Conservation (phyloP, 2,888 invertebrate species). For the Elysia crispata region DNA sequence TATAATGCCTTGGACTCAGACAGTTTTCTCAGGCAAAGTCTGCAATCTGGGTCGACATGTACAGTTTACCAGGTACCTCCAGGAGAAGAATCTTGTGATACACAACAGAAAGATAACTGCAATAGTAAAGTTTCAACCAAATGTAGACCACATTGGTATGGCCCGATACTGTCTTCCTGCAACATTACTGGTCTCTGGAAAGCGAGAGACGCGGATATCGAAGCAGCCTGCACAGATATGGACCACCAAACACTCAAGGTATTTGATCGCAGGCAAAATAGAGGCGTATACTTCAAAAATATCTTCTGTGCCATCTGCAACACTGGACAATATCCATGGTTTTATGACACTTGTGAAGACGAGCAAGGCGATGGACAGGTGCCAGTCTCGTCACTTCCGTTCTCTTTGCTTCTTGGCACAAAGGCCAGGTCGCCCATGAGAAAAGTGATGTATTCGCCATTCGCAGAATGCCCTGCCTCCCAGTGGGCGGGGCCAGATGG, state of each 20-base stretch:
- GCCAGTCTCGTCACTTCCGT: not conserved
- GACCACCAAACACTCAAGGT: not conserved
- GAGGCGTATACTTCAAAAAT: constrained; percentile 3
- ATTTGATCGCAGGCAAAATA: not conserved
- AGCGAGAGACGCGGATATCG: not conserved
- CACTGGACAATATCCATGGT: not conserved
- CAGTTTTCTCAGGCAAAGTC: constrained; percentile 25
- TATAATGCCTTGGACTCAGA: constrained; percentile 27
- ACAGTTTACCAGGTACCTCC: not conserved
- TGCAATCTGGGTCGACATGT: not conserved
- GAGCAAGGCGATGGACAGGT: not conserved
- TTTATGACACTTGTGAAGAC: not conserved
- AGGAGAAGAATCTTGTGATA: not conserved
- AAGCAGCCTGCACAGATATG: not conserved
- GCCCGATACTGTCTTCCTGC: not conserved
- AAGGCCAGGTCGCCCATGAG: not conserved
- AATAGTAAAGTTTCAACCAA: not conserved
- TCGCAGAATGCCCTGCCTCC: not conserved
- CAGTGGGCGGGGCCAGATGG: constrained; percentile 33
- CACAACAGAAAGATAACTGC: not conserved
- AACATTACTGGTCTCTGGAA: constrained; percentile 10
- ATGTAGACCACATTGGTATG: not conserved
- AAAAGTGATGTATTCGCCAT: not conserved
- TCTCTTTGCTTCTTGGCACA: not conserved
- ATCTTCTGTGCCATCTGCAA: constrained; percentile 39